A percentile compares a stretch with the other conserved stretches of the same genome.
These are phyloP conservation scores for Nycticryphes semicollaris DNA, from an alignment of 2,113 vertebrate species.

Conservation along the genomic window DNA sequence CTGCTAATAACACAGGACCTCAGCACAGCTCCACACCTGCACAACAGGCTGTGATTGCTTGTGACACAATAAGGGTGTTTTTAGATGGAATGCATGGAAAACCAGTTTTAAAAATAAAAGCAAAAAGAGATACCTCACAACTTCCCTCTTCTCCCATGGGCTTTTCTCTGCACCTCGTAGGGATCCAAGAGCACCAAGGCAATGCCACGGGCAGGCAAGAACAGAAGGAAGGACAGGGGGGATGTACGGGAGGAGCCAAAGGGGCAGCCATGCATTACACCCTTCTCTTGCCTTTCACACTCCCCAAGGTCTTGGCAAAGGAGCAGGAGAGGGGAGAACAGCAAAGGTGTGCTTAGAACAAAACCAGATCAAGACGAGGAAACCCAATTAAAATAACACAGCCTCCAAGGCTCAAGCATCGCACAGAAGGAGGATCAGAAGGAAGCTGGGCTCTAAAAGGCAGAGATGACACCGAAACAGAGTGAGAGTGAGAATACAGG, in stretches of 20 bases:
- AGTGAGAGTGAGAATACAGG: constrained; percentile 76
- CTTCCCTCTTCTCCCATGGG: background rate
- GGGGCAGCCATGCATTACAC: constrained; percentile 64
- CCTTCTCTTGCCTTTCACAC: constrained; percentile 46
- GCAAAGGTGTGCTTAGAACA: constrained; percentile 18
- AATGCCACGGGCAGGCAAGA: constrained; percentile 16
- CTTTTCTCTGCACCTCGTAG: background rate
- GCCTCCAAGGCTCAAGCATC: constrained; percentile 45
- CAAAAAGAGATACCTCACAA: background rate
- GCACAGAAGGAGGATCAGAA: constrained; percentile 68
- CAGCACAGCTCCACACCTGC: background rate
- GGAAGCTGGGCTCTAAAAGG: constrained; percentile 68
- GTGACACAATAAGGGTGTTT: background rate
- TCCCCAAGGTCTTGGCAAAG: constrained; percentile 45
- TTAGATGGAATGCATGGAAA: background rate
- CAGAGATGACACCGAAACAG: constrained; percentile 78
- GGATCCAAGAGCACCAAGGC: constrained; percentile 24
- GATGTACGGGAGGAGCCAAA: background rate
- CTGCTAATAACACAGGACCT: background rate
- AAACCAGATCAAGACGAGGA: constrained; percentile 2
- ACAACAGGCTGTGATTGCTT: background rate
- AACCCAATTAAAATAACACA: constrained; percentile 8
- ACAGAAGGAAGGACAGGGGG: background rate
- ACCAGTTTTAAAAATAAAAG: background rate
- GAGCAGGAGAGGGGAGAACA: background rate